Conservation (phyloP, 2,113 vertebrate species). For the Nothocercus julius region DNA sequence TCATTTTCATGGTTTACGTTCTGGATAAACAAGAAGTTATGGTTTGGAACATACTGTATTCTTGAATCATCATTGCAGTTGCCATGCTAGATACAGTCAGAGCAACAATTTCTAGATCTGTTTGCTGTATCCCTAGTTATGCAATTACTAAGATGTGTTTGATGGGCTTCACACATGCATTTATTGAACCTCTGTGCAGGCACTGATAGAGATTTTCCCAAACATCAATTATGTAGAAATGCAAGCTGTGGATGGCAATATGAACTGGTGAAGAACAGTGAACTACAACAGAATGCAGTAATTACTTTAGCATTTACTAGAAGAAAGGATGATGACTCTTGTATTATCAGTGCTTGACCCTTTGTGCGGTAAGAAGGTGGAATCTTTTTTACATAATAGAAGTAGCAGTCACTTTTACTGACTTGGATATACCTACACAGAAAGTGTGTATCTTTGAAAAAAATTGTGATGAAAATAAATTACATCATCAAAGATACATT, state of each 20-base stretch:
- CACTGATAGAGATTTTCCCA: not conserved
- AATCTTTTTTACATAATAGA: slow-evolving; percentile 31
- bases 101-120: not conserved
- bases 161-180: not conserved
- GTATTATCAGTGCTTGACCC: not conserved
- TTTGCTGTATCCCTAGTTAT: not conserved
- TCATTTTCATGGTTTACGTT: not conserved
- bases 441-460: not conserved
- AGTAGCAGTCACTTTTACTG: slow-evolving; percentile 13
- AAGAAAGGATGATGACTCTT: not conserved
- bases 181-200: not conserved
- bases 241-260: not conserved
- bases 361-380: not conserved
- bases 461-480: not conserved
- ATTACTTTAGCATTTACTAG: not conserved
- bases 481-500: not conserved
- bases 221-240: not conserved
- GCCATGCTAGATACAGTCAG: not conserved
- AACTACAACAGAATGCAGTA: not conserved
- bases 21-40: not conserved
- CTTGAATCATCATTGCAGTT: not conserved
- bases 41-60: not conserved
- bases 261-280: not conserved
- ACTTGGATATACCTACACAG: not conserved
- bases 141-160: not conserved